These are phyloP conservation scores for Neria commutata DNA, from an alignment of 2,888 invertebrate genomes.

Conservation along the genomic window DNA sequence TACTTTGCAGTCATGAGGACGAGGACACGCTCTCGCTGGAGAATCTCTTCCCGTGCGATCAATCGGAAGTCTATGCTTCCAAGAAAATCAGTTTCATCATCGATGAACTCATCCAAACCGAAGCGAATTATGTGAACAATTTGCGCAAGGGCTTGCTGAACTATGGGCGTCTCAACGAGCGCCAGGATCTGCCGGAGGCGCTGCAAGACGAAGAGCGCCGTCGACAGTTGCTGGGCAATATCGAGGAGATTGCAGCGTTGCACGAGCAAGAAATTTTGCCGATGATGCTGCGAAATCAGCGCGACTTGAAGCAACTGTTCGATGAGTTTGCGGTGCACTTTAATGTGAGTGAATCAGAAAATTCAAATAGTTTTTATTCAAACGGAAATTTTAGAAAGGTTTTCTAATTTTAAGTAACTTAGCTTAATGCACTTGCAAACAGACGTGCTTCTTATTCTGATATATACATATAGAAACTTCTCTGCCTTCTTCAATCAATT, in stretches of 20 bases:
- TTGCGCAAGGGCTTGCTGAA: conserved; percentile 53
- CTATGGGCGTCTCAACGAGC: conserved; percentile 48
- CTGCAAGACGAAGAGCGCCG: conserved; percentile 48
- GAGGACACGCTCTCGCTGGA: conserved; percentile 56
- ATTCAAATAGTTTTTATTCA: neutral
- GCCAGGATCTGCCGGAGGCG: conserved; percentile 47
- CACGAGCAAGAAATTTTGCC: conserved; percentile 65
- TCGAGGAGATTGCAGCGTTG: conserved; percentile 88
- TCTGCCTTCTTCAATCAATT: too few relatives aligned
- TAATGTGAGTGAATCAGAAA: conserved; percentile 49
- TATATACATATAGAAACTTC: too few relatives aligned
- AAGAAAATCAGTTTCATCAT: conserved; percentile 59
- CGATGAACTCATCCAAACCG: conserved; percentile 60
- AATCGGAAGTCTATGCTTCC: conserved; percentile 56
- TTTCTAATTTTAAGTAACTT: neutral
- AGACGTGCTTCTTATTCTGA: neutral
- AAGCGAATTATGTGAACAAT: conserved; percentile 58
- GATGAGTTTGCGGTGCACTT: conserved; percentile 55
- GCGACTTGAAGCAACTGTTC: conserved; percentile 56
- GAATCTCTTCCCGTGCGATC: conserved; percentile 59
- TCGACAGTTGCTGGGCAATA: conserved; percentile 79
- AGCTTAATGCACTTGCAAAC: neutral
- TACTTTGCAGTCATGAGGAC: conserved; percentile 51
- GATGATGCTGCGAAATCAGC: conserved; percentile 54
- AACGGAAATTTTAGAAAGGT: too few relatives aligned